These are phyloP conservation scores for Pterostichus niger DNA, from an alignment of 2,888 invertebrate species.

Conservation along the genomic window DNA sequence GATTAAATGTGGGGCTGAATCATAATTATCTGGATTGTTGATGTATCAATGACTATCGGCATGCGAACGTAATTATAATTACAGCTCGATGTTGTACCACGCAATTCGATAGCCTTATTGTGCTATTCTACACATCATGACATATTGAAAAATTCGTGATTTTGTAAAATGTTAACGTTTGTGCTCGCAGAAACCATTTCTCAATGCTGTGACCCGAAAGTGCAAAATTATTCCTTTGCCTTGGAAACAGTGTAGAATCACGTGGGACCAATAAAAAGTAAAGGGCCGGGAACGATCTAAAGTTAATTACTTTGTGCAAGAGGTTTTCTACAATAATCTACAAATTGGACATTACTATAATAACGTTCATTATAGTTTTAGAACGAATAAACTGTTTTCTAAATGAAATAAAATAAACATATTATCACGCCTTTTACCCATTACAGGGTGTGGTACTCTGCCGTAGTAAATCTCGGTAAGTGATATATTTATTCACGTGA, in stretches of 20 bases:
- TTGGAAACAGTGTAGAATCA: background rate
- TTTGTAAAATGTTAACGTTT: background rate
- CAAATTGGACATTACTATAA: background rate
- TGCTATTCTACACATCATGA: background rate
- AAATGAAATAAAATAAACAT: too few relatives aligned
- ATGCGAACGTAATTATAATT: slow-evolving; percentile 58
- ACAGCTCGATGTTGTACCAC: slow-evolving; percentile 3
- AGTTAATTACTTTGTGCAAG: background rate
- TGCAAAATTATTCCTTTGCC: background rate
- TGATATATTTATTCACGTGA: too few relatives aligned
- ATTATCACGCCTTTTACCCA: too few relatives aligned
- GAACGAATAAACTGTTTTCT: too few relatives aligned
- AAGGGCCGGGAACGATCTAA: background rate
- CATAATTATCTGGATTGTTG: slow-evolving; percentile 66
- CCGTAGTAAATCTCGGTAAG: too few relatives aligned
- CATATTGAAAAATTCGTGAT: background rate
- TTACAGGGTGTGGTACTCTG: too few relatives aligned
- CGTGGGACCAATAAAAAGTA: slow-evolving; percentile 2
- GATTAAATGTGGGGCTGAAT: slow-evolving; percentile 61
- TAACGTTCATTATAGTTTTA: background rate
- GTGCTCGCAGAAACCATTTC: background rate
- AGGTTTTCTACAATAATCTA: background rate
- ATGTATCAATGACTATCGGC: slow-evolving; percentile 59
- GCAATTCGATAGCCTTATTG: background rate
- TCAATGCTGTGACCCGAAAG: background rate